Base-by-base conservation (phyloP, 2,113 vertebrate species). In the Hirundichthys speculiger region DNA sequence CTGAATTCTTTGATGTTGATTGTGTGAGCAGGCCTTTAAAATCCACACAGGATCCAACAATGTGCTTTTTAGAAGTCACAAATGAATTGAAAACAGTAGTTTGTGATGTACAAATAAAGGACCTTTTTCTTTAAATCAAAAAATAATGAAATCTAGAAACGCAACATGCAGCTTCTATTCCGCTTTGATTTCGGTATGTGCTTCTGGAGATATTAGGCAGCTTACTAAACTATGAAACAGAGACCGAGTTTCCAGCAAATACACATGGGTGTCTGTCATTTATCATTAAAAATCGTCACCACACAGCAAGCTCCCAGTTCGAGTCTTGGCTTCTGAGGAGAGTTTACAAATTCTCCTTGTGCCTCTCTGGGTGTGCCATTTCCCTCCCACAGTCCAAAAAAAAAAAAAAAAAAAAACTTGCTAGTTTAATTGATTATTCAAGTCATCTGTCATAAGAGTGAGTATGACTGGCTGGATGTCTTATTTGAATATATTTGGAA, bases 261-360 rank as follows among this genome's bases (percentile, higher is more conserved):
- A 54, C 41, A 50, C 47, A 11, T 11, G 46, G 59, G 27, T 53
- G 65, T 39, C 18, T 62, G 39, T 54, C 54, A 58, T 80, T 82
- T 63, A 41, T 74, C 70, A 71, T 64, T 46, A 59, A 34, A 51
- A 22, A 22, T 2, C 14, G 46, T 15, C 20, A 22, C 46, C 46
- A 22, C 46, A 48, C 19, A 24, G 20, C 47, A 49, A 49, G 22
- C 13, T 43, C n/a, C 41, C 41, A 8, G 41, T 43, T 43, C 41
- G 9, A 7, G 16, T 43, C 16, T 43, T n/a, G n/a, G 41, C 41
- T 43, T 16, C 16, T 43, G 47, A 3, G 21, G 20, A 6, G 45
- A 21, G 43, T 13, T 47, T 20, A n/a, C 20, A 21, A 12, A n/a
- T 22, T 41, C 42, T 49, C 38, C 20, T 20, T 0, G 3, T 24